Percentiles rank a stretch among this genome's conserved stretches.
Conservation (phyloP, 2,797 vertebrate genomes). For the Clarias laeviceps region DNA sequence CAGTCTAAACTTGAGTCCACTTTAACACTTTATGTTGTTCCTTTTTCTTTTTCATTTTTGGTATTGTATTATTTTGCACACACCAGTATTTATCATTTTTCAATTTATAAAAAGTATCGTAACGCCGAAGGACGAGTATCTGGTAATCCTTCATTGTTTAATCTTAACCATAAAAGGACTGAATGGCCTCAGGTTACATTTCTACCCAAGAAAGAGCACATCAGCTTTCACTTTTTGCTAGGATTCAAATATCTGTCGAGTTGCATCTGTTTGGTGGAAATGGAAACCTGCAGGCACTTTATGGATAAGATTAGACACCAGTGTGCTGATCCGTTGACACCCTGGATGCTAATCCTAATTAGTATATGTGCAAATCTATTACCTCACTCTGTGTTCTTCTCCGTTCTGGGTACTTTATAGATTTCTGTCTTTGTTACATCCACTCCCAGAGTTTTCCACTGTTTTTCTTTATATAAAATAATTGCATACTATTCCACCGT, state of each 20-base stretch:
- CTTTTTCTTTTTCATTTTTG: background rate
- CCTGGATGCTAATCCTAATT: conserved; percentile 16
- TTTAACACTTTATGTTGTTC: background rate
- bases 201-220: background rate
- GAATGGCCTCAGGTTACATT: background rate
- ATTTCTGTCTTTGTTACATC: background rate
- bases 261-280: background rate
- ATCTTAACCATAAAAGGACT: background rate
- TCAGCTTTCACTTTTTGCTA: background rate
- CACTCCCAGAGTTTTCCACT: background rate
- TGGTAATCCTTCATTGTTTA: background rate
- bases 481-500: background rate
- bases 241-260: background rate
- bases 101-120: background rate
- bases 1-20: background rate
- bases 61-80: background rate
- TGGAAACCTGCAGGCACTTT: background rate
- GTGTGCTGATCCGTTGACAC: background rate
- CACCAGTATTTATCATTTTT: background rate
- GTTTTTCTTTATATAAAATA: background rate
- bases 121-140: background rate
- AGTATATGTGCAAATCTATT: conserved; percentile 5
- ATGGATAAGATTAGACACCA: background rate
- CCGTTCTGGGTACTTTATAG: background rate
- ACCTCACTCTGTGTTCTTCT: background rate